phyloP scores from a whole-genome alignment of 2,797 vertebrate species.

The Bradypus variegatus region DNA sequence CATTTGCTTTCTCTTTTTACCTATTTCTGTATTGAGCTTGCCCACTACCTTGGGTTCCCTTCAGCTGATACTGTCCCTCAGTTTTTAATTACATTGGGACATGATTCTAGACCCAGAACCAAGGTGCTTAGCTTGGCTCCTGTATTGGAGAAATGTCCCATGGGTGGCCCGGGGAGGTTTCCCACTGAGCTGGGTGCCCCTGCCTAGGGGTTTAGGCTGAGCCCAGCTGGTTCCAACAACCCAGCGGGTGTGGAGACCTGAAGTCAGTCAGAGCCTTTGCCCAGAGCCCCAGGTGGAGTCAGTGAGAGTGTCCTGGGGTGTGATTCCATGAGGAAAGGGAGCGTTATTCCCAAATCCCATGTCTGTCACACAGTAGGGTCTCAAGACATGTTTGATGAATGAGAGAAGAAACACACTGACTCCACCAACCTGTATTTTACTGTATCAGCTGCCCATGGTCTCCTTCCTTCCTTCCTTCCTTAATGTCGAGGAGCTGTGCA shows the following conservation, averaged over 20 bases:
- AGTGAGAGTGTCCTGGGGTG: neutral
- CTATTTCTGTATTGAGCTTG: neutral
- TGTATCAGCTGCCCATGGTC: rapidly evolving
- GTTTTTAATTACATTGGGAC: conserved; percentile 2
- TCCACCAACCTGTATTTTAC: too few relatives aligned
- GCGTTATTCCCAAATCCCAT: conserved; percentile 63
- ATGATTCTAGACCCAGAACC: conserved; percentile 16
- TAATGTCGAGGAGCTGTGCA: neutral
- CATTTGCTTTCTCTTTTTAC: neutral
- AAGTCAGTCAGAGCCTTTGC: neutral
- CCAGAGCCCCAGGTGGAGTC: neutral
- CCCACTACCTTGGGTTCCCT: neutral
- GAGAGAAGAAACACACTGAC: neutral
- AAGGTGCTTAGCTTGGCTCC: neutral
- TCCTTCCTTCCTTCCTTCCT: too few relatives aligned
- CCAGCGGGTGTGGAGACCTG: rapidly evolving
- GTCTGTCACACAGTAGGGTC: conserved; percentile 55
- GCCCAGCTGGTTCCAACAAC: neutral
- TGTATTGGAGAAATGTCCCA: neutral
- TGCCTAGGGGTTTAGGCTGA: neutral
- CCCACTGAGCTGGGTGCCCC: neutral
- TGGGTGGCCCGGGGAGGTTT: neutral
- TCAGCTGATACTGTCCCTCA: neutral
- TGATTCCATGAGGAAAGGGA: conserved; percentile 30
- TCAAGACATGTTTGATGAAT: neutral